Evolutionary conservation across 2,113 vertebrate genomes (phyloP).

Genomic region (Lucifuga dentata): DNA sequence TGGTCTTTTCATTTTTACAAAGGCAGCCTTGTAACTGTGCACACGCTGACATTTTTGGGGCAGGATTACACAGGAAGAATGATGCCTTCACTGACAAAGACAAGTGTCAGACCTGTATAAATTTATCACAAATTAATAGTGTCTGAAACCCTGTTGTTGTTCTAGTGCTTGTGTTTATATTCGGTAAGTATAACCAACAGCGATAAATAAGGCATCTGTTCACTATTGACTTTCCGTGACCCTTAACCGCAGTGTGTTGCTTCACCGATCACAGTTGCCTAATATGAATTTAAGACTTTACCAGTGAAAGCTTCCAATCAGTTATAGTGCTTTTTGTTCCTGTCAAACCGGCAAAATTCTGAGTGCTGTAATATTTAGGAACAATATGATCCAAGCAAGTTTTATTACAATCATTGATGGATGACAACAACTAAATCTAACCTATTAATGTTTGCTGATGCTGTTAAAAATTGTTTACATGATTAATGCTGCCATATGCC

Average conservation of each 20-base stretch:
- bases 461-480: too few species aligned
- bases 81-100: slow-evolving; percentile 54
- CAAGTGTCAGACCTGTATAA: slow-evolving; percentile 54
- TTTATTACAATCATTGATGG: too few species aligned
- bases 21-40: slow-evolving; percentile 40
- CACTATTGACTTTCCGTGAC: slow-evolving; percentile 54
- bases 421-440: too few species aligned
- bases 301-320: slow-evolving; percentile 27
- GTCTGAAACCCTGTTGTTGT: slow-evolving; percentile 34
- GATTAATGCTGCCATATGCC: too few species aligned
- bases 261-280: slow-evolving; percentile 37
- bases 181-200: slow-evolving; percentile 56
- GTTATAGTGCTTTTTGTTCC: slow-evolving; percentile 21
- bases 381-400: too few species aligned
- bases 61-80: slow-evolving; percentile 48
- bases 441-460: too few species aligned
- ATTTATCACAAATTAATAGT: slow-evolving; percentile 61
- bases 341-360: too few species aligned
- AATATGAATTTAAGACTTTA: slow-evolving; percentile 44
- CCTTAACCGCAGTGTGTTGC: slow-evolving; percentile 33
- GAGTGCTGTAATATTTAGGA: too few species aligned
- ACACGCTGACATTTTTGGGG: slow-evolving; percentile 70
- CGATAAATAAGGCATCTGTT: slow-evolving; percentile 63
- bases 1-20: slow-evolving; percentile 45
- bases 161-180: slow-evolving; percentile 27